These are phyloP conservation scores for Psittacula echo DNA, from an alignment of 2,797 vertebrate genomes.

Conservation along the genomic window DNA sequence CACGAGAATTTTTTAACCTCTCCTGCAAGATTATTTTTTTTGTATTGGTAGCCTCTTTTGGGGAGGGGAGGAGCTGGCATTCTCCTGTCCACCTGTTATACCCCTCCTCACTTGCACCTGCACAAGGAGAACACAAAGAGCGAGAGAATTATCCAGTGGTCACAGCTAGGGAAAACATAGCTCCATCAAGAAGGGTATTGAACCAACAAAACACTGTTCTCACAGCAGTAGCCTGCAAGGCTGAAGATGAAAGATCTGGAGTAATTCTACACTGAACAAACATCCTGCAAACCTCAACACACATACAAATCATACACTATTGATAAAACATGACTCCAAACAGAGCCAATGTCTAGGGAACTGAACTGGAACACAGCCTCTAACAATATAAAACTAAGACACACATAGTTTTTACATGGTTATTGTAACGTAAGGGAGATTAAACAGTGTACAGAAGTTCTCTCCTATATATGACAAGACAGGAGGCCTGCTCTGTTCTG, in stretches of 20 bases:
- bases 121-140: neutral
- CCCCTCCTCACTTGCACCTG: neutral
- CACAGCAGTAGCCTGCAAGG: neutral
- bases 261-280: neutral
- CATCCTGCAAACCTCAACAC: neutral
- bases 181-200: neutral
- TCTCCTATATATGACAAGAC: neutral
- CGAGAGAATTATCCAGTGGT: neutral
- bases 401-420: neutral
- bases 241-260: neutral
- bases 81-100: neutral
- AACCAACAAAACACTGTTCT: neutral
- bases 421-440: neutral
- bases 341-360: neutral
- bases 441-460: accelerated
- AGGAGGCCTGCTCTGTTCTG: neutral
- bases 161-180: neutral
- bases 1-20: neutral
- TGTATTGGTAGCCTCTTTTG: neutral
- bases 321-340: neutral
- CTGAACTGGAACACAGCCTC: neutral
- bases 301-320: neutral
- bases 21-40: neutral
- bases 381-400: neutral
- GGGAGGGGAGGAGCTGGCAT: neutral